Base-by-base conservation (phyloP, 2,888 invertebrate species). In the Erannis defoliaria region DNA sequence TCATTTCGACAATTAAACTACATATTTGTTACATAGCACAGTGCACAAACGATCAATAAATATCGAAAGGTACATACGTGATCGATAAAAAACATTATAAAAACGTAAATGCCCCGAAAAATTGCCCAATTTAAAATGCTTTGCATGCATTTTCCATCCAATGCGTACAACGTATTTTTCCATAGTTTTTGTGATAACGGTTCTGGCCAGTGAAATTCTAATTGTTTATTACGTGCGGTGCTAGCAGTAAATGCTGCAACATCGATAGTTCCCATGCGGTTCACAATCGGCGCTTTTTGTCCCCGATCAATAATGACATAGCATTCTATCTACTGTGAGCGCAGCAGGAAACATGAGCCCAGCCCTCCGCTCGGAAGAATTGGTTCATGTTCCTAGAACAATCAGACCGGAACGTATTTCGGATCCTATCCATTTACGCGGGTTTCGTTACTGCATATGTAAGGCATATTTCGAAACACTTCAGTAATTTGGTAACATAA, bases 351-450 rank as follows among this genome's bases (percentile, higher is more conserved):
- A 96, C 62, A 95, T 72, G 88, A 67, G 95, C 96, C 74, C 93
- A 94, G 77, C 95, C 95, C 83, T 94, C 94, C 94, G 95, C 88
- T 95, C 85, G 96, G 96, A 48, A 96, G 96, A 75, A 94, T 92
- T 62, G 93, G 93, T 95, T 96, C 95, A 83, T 94, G 94, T 56
- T 82, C 83, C 80, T 76, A 75, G 95, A 73, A 95, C 95, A 90
- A 94, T 95, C 16, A 96, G 95, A 70, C 90, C 89, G 71, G 94
- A 84, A 85, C 86, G 72, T 70, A 79, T 78, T 85, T 88, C 67
- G 78, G 82, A 76, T 76, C 67, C 77, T 84, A 79, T 81, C 76
- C 70, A 68, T 77, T 81, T 80, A 73, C 77, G 58, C 55, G 55
- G 49, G 57, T 65, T 55, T 60, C 63, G 63, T 62, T 64, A 58